Conservation (phyloP, 2,797 vertebrate species). For the Gymnothorax javanicus region DNA sequence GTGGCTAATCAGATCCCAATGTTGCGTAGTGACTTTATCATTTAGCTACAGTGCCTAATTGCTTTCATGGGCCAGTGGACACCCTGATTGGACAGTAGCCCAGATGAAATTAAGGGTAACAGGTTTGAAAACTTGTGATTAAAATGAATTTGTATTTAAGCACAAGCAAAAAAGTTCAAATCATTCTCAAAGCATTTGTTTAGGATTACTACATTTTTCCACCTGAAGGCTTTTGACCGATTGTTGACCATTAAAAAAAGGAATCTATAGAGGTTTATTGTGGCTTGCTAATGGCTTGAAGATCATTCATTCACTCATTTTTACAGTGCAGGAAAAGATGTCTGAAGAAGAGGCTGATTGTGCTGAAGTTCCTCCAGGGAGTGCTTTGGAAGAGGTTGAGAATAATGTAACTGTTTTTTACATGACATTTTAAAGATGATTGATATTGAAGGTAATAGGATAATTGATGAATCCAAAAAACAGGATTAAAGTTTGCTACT, state of each 20-base stretch:
- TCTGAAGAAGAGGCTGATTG: not conserved
- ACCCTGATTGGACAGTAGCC: not conserved
- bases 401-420: not conserved
- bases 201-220: not conserved
- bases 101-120: not conserved
- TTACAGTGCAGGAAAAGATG: not conserved
- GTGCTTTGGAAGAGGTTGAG: slow-evolving; percentile 51
- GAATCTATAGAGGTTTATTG: not conserved
- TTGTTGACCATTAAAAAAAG: not conserved
- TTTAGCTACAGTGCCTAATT: no score
- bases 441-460: not conserved
- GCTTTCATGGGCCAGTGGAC: no score
- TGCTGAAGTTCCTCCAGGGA: not conserved
- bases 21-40: no score
- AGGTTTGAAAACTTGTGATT: not conserved
- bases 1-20: no score
- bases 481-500: not conserved
- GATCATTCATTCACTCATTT: not conserved
- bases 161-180: not conserved
- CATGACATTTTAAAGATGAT: not conserved
- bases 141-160: not conserved
- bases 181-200: not conserved
- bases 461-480: not conserved
- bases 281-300: not conserved
- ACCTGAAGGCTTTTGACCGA: not conserved